Base-by-base conservation (phyloP, 2,113 vertebrate genomes). In the Carassius gibelio region DNA sequence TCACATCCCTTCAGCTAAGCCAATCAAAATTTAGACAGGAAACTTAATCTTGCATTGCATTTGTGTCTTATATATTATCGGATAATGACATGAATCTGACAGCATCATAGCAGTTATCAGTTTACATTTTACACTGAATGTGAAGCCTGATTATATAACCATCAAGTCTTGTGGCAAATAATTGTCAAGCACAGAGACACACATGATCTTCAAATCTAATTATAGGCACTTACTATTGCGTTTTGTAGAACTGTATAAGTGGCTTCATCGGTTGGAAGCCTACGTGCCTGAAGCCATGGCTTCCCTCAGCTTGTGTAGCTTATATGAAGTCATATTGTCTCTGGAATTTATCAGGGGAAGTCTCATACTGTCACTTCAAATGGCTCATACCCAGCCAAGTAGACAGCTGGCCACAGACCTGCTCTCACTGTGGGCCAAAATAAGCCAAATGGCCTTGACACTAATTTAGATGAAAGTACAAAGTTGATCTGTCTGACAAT, bases 311-410 rank as follows among this genome's bases (percentile, higher is more conserved):
- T 36, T 84, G 45, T 61, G 86, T n/a, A 57, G 55, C 52, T 23
- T 62, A 42, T 52, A 5, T 55, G 19, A 69, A 72, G 55, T 71
- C 42, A 50, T 10, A 23, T 57, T 42, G 68, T 82, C 87, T 84
- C 87, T 88, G 87, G 75, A 72, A 75, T 61, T 59, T 42, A 52
- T 87, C 87, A 62, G 34, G 42, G 59, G 71, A 75, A 52, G 76
- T 50, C 61, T 52, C 55, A 17, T 52, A 52, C 77, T 78, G 79
- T 59, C 76, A 86, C 87, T 85, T 89, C 81, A 84, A 86, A 81
- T 64, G 45, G 48, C 14, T 62, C 8, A 38, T 64, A 26, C 59
- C 9, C 42, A 30, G 52, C 66, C 62, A 38, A 13, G 36, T 48
- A 48, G 34, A 69, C 64, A 55, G 30, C 66, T 81, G 79, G 38